Evolutionary conservation across 2,888 invertebrate genomes (phyloP), one percentile per base, ranked within the genome.

Genomic region (Hedychridium roseum): DNA sequence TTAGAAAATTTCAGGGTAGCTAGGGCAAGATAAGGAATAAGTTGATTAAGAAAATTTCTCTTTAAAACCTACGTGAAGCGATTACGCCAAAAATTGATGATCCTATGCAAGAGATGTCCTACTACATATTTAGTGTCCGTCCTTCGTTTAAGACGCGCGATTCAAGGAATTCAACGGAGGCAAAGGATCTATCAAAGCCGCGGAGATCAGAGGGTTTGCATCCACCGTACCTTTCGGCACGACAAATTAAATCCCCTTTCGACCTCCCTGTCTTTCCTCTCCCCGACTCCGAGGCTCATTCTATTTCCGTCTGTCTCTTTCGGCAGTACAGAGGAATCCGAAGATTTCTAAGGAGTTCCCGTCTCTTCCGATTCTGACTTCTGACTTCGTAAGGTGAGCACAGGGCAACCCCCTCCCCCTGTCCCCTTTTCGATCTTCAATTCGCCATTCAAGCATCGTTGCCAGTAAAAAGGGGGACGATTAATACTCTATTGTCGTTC

Each of bases 161-260:
- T 34, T 34, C n/a, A 17, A 34, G n/a, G 15, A 34, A 15, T 9
- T 4, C 17, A 17, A 11, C 2, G n/a, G n/a, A n/a, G 11, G 4
- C 28, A 4, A 3, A 28, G 3, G n/a, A n/a, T n/a, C n/a, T n/a
- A n/a, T n/a, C n/a, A n/a, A 52, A 48, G 52, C 48, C 48, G 43
- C 23, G 18, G 30, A 51, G 48, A 57, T 57, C 58, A 54, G 54
- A 59, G 51, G 48, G 54, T 50, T 57, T 51, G 51, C 48, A 57
- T 54, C 48, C 49, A 27, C 36, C 53, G 44, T 54, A 54, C 57
- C 50, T 59, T 50, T 47, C 51, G 39, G 48, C 51, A 44, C 50
- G 57, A 61, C 54, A 60, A 60, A 60, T 61, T 60, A 61, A 60
- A 58, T 58, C 58, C 50, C 26, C 50, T 54, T 38, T 32, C 37